Evolutionary conservation across 2,797 vertebrate species (phyloP), one percentile per base, ranked within the genome.

Genomic region (Tamandua tetradactyla): DNA sequence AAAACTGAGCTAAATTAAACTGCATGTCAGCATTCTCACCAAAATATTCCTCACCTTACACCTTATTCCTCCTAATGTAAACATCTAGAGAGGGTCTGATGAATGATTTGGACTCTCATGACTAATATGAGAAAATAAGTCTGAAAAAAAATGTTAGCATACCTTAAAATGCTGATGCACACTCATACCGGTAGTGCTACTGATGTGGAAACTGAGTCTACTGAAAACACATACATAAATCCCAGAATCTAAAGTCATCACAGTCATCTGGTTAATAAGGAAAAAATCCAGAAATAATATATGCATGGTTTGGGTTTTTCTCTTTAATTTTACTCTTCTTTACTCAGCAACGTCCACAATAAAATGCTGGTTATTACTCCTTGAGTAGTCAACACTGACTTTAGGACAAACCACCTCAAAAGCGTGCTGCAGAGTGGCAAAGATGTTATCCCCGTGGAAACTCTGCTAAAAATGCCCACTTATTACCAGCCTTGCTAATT

Each of bases 401-500:
- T 71, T 59, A 87, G 30, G n/a, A 76, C 76, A 18, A 72, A 55
- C 74, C 22, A 62, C 66, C 27, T 91, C 75, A 89, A 93, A 91
- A 74, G n/a, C 55, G 22, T 37, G 30, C 49, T 82, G 12, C 81
- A 87, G 61, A 25, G 2, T 25, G 2, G 59, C 23, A 62, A 87
- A 89, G 57, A 86, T 68, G n/a, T 64, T 85, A 74, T 74, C 9
- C 25, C 15, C 85, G 69, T 37, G 13, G 68, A 82, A 85, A 94
- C 49, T 57, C 75, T 85, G 62, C 74, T 78, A 62, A 91, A 91
- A 79, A 35, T 7, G 27, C 22, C 83, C 80, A 79, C 37, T 82
- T 94, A 93, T 89, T 86, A 93, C 69, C 62, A 75, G 91, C 37
- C 15, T 95, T 87, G 69, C 49, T 82, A 84, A 91, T 79, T 86